Base-by-base conservation (phyloP, 2,113 vertebrate genomes). In the Crypturellus undulatus region DNA sequence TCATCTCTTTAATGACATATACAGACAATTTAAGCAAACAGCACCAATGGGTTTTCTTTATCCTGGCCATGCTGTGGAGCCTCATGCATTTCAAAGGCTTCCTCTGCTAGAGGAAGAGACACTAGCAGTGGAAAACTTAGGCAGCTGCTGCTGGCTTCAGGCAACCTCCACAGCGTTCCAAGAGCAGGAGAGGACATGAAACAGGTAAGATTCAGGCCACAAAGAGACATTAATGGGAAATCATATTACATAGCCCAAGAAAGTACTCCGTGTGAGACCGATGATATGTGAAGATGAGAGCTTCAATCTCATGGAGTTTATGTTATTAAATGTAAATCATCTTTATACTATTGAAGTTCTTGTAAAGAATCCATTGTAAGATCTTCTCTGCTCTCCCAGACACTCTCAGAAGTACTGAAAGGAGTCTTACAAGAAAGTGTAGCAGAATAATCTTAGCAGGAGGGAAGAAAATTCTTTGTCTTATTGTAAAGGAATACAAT, bases 261-360 rank as follows among this genome's bases (percentile, higher is more conserved):
- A 91, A 85, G 60, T 80, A 65, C 42, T 75, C 12, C n/a, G 3
- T 75, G 28, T 71, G 38, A 40, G 43, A 38, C 43, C 85, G 42
- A 90, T 52, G 17, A 30, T 72, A 63, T 82, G 24, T 63, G 51
- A 91, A 24, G 14, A 93, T 81, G 70, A 59, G 40, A 89, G 9
- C 84, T 49, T 65, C 43, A 72, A 72, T 89, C 58, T 87, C 71
- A 80, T 38, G 32, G 64, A 90, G 11, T 80, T 96, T 89, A 77
- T 87, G 84, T 93, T 88, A 93, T 86, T 96, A 56, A 49, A 49
- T 24, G 21, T 49, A 49, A 49, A 49, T 49, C 49, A 11, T 49
- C 49, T 83, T 96, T 89, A 73, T 89, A 85, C 92, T 88, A 91
- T 86, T 95, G 51, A 45, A 77, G 34, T 36, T 38, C 11, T 71